Evolutionary conservation across 2,888 invertebrate genomes (phyloP).

Genomic region (Cryptophagus acutangulus): DNA sequence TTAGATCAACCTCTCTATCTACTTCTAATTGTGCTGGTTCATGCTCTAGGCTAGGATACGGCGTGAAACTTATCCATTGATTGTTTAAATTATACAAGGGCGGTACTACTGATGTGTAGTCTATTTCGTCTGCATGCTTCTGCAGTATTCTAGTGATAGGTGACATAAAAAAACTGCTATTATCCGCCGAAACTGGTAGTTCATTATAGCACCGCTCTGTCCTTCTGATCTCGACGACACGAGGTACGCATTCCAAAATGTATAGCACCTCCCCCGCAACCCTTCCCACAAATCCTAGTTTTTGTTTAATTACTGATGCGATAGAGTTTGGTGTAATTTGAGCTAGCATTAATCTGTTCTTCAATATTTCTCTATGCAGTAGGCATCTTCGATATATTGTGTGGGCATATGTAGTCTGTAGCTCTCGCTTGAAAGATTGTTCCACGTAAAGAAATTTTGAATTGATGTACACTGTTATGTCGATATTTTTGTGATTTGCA

Average conservation of each 20-base stretch:
- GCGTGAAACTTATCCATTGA: constrained; percentile 20
- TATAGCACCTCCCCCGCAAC: too few species aligned
- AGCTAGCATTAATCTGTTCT: constrained; percentile 27
- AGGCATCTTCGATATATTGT: constrained; percentile 27
- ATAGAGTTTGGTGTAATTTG: constrained; percentile 27
- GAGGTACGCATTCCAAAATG: too few species aligned
- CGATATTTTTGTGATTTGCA: too few species aligned
- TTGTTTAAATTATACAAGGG: constrained; percentile 19
- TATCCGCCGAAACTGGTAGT: constrained; percentile 24
- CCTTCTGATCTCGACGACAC: too few species aligned
- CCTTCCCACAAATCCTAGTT: constrained; percentile 29
- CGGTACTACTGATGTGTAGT: constrained; percentile 22
- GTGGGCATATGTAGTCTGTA: constrained; percentile 24
- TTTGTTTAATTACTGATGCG: constrained; percentile 25
- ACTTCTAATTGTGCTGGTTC: constrained; percentile 13
- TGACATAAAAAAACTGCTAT: constrained; percentile 23
- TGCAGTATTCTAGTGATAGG: constrained; percentile 24
- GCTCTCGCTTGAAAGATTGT: constrained; percentile 22
- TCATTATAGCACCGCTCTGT: constrained; percentile 25
- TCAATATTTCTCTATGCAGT: constrained; percentile 27
- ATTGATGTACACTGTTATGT: too few species aligned
- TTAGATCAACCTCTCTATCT: constrained; percentile 6
- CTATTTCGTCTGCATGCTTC: constrained; percentile 13
- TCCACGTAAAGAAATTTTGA: too few species aligned
- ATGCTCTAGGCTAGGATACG: constrained; percentile 10